Conservation (phyloP, 2,888 invertebrate species). For the Tinea semifulvella region DNA sequence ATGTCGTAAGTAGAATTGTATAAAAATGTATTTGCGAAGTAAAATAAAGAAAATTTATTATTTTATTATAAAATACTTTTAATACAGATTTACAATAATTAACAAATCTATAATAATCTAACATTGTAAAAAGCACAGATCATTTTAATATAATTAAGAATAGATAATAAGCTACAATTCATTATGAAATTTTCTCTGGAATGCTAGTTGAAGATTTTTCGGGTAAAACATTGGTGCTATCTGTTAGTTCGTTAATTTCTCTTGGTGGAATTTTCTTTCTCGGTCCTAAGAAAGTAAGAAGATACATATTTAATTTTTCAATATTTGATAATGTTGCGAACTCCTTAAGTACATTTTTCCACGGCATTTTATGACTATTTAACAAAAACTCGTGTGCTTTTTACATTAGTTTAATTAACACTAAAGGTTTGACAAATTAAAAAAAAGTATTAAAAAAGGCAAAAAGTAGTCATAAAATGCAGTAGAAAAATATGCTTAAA, state of each 20-base stretch:
- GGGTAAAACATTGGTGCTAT: not conserved
- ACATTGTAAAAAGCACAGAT: conserved; percentile 6
- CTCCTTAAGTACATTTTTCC: no score
- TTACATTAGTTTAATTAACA: no score
- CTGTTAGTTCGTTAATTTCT: not conserved
- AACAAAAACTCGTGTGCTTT: no score
- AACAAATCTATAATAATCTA: not conserved
- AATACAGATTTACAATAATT: not conserved
- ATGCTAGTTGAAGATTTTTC: not conserved
- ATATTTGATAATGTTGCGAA: no score
- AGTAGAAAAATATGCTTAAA: no score
- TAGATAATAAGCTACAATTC: not conserved
- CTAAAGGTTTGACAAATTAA: no score
- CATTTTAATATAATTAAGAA: no score
- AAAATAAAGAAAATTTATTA: conserved; percentile 1
- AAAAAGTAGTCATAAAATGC: no score
- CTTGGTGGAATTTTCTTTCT: conserved; percentile 1
- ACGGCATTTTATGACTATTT: no score
- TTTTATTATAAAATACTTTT: not conserved
- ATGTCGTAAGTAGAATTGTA: no score
- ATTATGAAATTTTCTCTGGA: not conserved
- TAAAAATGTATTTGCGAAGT: no score
- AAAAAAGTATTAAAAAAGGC: no score
- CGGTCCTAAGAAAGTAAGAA: not conserved
- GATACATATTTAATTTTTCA: not conserved